phyloP scores from a whole-genome alignment of 2,113 vertebrate species.

The Aphelocoma coerulescens region DNA sequence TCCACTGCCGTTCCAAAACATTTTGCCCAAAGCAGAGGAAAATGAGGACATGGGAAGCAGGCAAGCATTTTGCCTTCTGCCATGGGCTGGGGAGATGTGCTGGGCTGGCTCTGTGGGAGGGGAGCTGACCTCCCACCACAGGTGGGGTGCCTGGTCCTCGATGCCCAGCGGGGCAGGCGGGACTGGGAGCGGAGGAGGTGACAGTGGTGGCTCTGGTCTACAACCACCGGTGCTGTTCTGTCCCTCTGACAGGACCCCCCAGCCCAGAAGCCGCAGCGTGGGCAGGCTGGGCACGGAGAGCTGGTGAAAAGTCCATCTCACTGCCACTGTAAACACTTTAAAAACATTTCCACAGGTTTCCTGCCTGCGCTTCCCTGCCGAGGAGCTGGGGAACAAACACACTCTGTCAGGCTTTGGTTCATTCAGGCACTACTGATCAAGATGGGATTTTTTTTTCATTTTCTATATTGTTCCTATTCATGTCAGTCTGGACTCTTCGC shows the following conservation, averaged over 20 bases:
- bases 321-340: neutral
- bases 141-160: too few species aligned
- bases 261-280: accelerated
- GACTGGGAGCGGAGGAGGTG: neutral
- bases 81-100: neutral
- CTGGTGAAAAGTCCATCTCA: neutral
- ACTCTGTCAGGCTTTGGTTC: neutral
- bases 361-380: neutral
- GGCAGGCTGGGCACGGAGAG: neutral
- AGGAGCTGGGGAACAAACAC: neutral
- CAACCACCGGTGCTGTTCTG: accelerated
- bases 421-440: neutral
- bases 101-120: neutral
- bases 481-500: neutral
- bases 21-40: neutral
- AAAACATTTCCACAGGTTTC: neutral
- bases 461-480: neutral
- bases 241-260: neutral
- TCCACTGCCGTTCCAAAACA: neutral
- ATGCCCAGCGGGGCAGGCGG: neutral
- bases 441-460: neutral
- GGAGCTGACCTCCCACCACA: neutral
- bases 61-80: neutral
- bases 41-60: neutral
- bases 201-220: accelerated